Percentiles rank a stretch among this genome's conserved stretches.
Conservation (phyloP, 2,797 vertebrate species). For the Ptychobarbus kaznakovi region DNA sequence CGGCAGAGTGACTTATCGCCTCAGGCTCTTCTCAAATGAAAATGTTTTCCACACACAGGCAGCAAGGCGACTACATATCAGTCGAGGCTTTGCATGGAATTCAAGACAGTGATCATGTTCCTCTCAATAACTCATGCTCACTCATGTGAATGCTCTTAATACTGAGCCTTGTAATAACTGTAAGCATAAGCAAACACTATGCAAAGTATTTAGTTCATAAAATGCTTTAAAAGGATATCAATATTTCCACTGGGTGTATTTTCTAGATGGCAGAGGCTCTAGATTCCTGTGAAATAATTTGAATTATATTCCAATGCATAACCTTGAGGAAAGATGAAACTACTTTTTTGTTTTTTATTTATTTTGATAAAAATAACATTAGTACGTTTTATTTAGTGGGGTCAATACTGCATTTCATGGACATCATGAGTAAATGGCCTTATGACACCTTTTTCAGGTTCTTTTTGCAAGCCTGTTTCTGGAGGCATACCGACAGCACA, state of each 20-base stretch:
- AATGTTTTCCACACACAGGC: slow-evolving; percentile 46
- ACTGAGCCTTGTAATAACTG: background rate
- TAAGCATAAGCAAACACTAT: background rate
- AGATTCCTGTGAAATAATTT: background rate
- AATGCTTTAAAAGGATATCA: background rate
- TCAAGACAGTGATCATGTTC: background rate
- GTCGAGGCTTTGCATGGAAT: slow-evolving; percentile 1
- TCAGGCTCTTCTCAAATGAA: slow-evolving; percentile 46
- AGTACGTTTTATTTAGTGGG: background rate
- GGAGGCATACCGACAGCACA: background rate
- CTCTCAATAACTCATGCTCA: slow-evolving; percentile 32
- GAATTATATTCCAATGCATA: background rate
- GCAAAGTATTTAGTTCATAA: background rate
- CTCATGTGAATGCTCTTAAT: background rate
- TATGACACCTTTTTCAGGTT: background rate
- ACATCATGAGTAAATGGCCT: background rate
- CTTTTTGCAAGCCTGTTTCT: background rate
- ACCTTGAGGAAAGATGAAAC: background rate
- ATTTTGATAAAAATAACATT: background rate
- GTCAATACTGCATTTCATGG: background rate
- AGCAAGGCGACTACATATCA: slow-evolving; percentile 36
- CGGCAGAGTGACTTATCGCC: slow-evolving; percentile 29
- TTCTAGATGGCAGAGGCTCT: background rate
- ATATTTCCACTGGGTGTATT: background rate
- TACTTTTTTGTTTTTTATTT: background rate